Evolutionary conservation across 2,888 invertebrate genomes (phyloP).

Genomic region (Sisyra nigra): DNA sequence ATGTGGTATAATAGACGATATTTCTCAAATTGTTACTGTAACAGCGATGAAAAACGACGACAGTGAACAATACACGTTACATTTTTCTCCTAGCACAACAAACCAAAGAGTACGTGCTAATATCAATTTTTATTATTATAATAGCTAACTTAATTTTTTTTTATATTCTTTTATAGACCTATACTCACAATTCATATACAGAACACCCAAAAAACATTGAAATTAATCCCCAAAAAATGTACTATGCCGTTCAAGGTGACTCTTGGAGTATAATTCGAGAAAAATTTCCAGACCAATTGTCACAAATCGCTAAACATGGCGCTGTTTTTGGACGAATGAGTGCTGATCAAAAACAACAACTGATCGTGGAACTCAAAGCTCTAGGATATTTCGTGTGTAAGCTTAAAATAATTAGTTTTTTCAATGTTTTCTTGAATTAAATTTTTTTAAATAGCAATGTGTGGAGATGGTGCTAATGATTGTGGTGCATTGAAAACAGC

Average conservation of each 20-base stretch:
- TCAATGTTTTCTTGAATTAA: no score
- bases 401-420: constrained; percentile 21
- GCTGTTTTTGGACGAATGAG: constrained; percentile 90
- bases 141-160: no score
- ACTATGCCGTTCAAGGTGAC: constrained; percentile 15
- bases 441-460: constrained; percentile 49
- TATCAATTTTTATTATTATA: no score
- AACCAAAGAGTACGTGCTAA: no score
- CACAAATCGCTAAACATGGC: constrained; percentile 56
- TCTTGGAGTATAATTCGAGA: constrained; percentile 59
- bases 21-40: constrained; percentile 31
- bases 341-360: constrained; percentile 88
- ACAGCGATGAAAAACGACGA: neutral
- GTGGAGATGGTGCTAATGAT: constrained; percentile 96
- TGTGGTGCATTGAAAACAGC: constrained; percentile 89
- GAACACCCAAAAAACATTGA: no score
- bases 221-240: no score
- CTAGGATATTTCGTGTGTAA: constrained; percentile 77
- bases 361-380: constrained; percentile 73
- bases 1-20: constrained; percentile 63
- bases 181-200: no score
- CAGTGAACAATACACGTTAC: no score
- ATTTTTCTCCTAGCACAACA: no score
- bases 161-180: no score
- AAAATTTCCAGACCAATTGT: constrained; percentile 47